Evolutionary conservation across 2,113 vertebrate genomes (phyloP), one percentile per base, ranked within the genome.

Genomic region (Lasiurus borealis): DNA sequence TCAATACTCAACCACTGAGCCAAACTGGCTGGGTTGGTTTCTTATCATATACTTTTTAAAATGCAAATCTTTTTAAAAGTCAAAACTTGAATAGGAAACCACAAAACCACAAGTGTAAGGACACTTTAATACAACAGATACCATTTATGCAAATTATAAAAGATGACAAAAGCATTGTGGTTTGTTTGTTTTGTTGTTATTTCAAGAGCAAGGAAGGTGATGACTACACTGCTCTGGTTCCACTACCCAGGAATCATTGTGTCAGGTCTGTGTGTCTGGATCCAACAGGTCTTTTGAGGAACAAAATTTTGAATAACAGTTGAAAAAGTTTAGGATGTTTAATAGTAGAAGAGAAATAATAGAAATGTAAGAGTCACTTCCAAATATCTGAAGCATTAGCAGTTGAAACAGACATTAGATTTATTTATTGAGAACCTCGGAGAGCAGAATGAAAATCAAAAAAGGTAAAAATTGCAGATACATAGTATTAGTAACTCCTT

Each of bases 221-320:
- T 48, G 6, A 59, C 14, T 8, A 5, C 7, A 72, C 44, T 31
- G 16, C 62, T 8, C 25, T 87, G 13, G 2, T 71, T 6, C 6
- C 1, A 40, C 8, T 52, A 19, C 16, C 0, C 1, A 5, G 3
- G 34, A 2, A 40, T 2, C 7, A 27, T 6, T 90, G 6, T 48
- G n/a, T 31, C 52, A 8, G 25, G 7, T 73, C 40, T 75, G 5
- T 21, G 7, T 27, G 50, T 27, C 50, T 62, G 29, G 5, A 18
- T 76, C 71, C 78, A 85, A 23, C 13, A 75, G 21, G 6, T 25
- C 8, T 73, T 73, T 76, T 66, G 34, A 57, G 36, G n/a, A 57
- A 76, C 9, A 76, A 86, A 90, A 87, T 36, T 82, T n/a, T 57
- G 48, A 95, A 14, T 46, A 29, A 72, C 44, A 44, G 4, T 31